Base-by-base conservation (phyloP, 2,113 vertebrate genomes). In the Catharus bicknelli region DNA sequence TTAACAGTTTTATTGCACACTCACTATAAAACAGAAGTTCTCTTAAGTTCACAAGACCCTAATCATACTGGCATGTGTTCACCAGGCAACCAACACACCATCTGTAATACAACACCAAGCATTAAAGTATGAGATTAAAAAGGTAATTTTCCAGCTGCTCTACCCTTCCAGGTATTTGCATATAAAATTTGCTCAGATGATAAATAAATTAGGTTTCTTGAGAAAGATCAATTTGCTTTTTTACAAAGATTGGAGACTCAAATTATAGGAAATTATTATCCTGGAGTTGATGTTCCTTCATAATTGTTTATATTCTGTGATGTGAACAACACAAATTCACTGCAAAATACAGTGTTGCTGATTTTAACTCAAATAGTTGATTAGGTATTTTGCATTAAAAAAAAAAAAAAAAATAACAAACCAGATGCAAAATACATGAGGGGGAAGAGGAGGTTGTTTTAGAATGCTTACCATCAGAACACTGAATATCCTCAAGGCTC, bases 41-140 rank as follows among this genome's bases (percentile, higher is more conserved):
- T 38, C 51, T 75, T 8, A 94, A 95, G 43, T 76, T 64, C 0
- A 0, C 63, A 54, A 92, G 16, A 62, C 27, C 4, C n/a, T 89
- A 75, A 80, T 84, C 11, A 42, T 53, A 22, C 23, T 48, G 25
- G 14, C 51, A 77, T n/a, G 48, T 83, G 21, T 29, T 54, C 1
- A 9, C 2, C 34, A 69, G 26, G 66, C 13, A 83, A 80, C 38
- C 93, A 91, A 59, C 1, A 12, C 40, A 69, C 81, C 79, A 94
- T 69, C 72, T 96, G 32, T 53, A 90, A 54, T 47, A 86, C 62
- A 92, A 58, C 13, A 92, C 19, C 7, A 55, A 47, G 57, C 22
- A 78, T 86, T 88, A 69, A 81, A 53, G 36, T 54, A 88, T 43
- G 17, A 87, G 87, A 93, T 90, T 83, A 88, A 86, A 83, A 75